A percentile compares a stretch with the other conserved stretches of the same genome.
Evolutionary conservation across 1,140 invertebrate genomes (phyloP).

Genomic region (Philopotamus ludificatus): DNA sequence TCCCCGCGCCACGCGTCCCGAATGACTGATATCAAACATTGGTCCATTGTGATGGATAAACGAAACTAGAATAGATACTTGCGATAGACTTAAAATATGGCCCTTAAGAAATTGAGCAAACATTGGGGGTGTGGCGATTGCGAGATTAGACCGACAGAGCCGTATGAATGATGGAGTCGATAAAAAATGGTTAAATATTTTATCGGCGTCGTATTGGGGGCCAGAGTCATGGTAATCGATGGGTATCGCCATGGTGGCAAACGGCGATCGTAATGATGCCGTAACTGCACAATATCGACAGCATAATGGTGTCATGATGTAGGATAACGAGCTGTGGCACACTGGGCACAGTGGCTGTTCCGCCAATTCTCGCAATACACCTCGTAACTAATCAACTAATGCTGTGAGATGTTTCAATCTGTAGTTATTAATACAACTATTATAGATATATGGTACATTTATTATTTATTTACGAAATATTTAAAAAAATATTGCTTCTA

Average conservation of each 20-base stretch:
- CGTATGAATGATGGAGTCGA: no score
- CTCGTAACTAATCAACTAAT: slow-evolving; percentile 21
- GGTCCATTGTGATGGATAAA: slow-evolving; percentile 12
- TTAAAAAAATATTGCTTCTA: no score
- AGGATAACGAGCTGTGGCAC: slow-evolving; percentile 16
- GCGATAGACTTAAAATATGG: slow-evolving; percentile 31
- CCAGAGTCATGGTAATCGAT: slow-evolving; percentile 6
- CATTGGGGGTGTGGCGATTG: slow-evolving; percentile 9
- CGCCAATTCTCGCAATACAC: slow-evolving; percentile 7
- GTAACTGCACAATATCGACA: slow-evolving; percentile 10
- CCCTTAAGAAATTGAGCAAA: slow-evolving; percentile 32
- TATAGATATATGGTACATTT: no score
- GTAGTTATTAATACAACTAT: no score
- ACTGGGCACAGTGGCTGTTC: neutral
- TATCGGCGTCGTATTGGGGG: neutral
- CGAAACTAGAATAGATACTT: neutral
- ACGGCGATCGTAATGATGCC: slow-evolving; percentile 9
- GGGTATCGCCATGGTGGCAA: slow-evolving; percentile 8
- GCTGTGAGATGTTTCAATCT: no score
- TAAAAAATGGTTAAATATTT: no score
- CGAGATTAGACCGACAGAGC: no score
- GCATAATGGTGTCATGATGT: slow-evolving; percentile 9
- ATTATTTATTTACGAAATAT: no score
- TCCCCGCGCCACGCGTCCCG: slow-evolving; percentile 11
- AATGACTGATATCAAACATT: slow-evolving; percentile 16